A percentile compares a stretch with the other conserved stretches of the same genome.
Conservation (phyloP, 2,888 invertebrate genomes). For the Microctonus hyperodae region DNA sequence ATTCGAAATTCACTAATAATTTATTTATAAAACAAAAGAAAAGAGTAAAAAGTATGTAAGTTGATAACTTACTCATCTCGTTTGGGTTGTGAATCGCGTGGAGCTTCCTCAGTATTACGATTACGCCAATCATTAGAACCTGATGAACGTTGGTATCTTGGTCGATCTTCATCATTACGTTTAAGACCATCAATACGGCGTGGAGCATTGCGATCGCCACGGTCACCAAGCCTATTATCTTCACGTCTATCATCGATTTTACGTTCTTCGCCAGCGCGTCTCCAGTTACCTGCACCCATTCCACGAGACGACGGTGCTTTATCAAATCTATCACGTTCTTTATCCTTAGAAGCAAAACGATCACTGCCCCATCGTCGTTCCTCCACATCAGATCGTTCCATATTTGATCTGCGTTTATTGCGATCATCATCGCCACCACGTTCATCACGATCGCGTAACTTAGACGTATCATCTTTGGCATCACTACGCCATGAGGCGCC, state of each 20-base stretch:
- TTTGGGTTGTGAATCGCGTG: slow-evolving; percentile 23
- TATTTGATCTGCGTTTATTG: slow-evolving; percentile 32
- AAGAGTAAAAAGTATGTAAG: neutral
- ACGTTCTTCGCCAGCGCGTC: slow-evolving; percentile 37
- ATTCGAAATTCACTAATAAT: neutral
- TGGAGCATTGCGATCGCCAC: slow-evolving; percentile 32
- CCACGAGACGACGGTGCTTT: slow-evolving; percentile 20
- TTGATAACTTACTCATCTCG: slow-evolving; percentile 27
- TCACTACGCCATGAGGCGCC: slow-evolving; percentile 34
- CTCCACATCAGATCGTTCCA: slow-evolving; percentile 33
- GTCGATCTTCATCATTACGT: slow-evolving; percentile 30
- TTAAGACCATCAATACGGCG: slow-evolving; percentile 8
- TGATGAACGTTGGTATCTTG: slow-evolving; percentile 21
- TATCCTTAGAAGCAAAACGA: slow-evolving; percentile 14
- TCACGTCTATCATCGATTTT: slow-evolving; percentile 43
- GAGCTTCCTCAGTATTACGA: slow-evolving; percentile 22
- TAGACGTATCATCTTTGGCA: slow-evolving; percentile 28
- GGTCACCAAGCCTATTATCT: slow-evolving; percentile 43
- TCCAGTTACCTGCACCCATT: slow-evolving; percentile 28
- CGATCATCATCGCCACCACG: slow-evolving; percentile 32
- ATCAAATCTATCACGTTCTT: slow-evolving; percentile 29
- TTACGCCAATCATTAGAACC: slow-evolving; percentile 28
- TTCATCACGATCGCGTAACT: slow-evolving; percentile 34
- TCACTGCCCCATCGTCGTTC: slow-evolving; percentile 31
- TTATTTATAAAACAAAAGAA: neutral